phyloP scores from a whole-genome alignment of 2,113 vertebrate species.

The Brienomyrus brachyistius region DNA sequence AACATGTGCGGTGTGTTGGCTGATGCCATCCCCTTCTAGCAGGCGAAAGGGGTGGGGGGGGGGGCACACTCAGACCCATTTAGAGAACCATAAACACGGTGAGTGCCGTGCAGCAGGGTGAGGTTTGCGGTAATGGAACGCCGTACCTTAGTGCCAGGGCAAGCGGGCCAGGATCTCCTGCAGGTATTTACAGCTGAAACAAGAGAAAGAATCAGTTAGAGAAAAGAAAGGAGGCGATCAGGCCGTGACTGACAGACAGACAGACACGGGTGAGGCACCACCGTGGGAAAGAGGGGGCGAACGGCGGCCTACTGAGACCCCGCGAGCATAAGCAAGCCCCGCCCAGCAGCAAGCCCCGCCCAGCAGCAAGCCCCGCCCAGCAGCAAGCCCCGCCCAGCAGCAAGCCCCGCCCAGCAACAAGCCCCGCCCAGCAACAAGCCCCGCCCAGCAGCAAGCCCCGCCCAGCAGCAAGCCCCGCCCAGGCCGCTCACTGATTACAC shows the following conservation, averaged over 20 bases:
- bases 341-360: no score
- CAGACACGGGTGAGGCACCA: not conserved
- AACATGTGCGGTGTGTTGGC: not conserved
- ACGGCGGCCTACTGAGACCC: constrained; percentile 34
- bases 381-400: no score
- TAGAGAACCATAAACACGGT: not conserved
- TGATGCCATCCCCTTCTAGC: constrained; percentile 13
- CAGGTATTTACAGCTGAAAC: constrained; percentile 34
- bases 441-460: no score
- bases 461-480: not conserved
- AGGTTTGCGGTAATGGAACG: constrained; percentile 21
- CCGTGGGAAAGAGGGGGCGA: not conserved
- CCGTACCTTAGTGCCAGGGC: constrained; percentile 34
- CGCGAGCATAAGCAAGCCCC: not conserved
- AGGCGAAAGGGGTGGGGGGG: not conserved
- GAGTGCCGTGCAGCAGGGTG: not conserved
- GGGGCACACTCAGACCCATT: not conserved
- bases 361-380: no score
- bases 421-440: no score
- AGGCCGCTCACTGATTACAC: not conserved
- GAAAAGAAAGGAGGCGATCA: constrained; percentile 29
- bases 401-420: no score
- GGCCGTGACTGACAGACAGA: not conserved
- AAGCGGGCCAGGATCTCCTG: constrained; percentile 30
- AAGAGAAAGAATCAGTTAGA: constrained; percentile 19